Evolutionary conservation across 2,888 invertebrate genomes (phyloP), one percentile per base, ranked within the genome.

Genomic region (Osedax frankpressi): DNA sequence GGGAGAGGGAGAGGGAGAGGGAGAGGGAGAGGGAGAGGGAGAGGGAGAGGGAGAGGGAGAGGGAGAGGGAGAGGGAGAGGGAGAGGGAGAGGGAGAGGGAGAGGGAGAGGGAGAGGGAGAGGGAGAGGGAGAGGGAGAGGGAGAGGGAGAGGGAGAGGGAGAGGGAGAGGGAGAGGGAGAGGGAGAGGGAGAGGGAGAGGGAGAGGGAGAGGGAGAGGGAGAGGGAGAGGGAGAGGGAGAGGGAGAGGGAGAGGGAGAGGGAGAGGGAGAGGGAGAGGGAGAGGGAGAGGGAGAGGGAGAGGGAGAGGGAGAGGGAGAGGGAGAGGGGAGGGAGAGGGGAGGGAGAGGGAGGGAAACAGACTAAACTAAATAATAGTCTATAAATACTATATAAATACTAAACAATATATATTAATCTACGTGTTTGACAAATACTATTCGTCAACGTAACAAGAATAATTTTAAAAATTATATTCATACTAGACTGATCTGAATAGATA

Each of bases 281-380:
- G 71, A 3, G 72, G 65, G 72, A 59, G 72, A 25, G 27, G 25
- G 28, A 3, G 28, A 30, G 28, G 72, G 28, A 24, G 72, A 65
- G 26, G 30, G 28, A 28, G 28, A 30, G 70, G 72, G 28, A 30
- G 65, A 19, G 65, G 26, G 25, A 6, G 25, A 27, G 30, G 72
- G 72, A 3, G 27, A 29, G 72, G 29, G 60, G 72, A 19, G 2
- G 70, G 71, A 2, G 29, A 3, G 72, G 72, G 67, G 71, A 29
- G 72, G 27, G 72, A 29, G 70, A 29, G 60, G 70, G 70, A 59
- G 60, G 70, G 70, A 62, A 60, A 67, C n/a, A 67, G 67, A 67
- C 24, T 14, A 25, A 67, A 25, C 14, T 19, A 67, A 25, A n/a
- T n/a, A n/a, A n/a, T n/a, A n/a, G n/a, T n/a, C n/a, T n/a, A n/a